These are phyloP conservation scores for Ceyx melanurus DNA, from an alignment of 2,113 vertebrate species.

Conservation along the genomic window DNA sequence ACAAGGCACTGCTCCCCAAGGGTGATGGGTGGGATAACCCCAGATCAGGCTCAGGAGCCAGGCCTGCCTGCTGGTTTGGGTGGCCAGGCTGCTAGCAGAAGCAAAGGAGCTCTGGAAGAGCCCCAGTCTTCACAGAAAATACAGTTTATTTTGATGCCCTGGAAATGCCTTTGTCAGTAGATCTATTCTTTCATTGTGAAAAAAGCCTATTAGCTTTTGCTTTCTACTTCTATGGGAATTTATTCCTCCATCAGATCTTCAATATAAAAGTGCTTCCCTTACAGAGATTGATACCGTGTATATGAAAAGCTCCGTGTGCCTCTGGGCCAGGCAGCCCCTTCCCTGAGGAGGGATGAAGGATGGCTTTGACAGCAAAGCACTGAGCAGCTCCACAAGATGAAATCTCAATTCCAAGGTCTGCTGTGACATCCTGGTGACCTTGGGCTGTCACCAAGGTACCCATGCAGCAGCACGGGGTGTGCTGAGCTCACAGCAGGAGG, in stretches of 20 bases:
- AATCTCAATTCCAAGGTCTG: constrained; percentile 49
- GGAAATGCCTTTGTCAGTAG: constrained; percentile 55
- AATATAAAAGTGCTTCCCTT: constrained; percentile 58
- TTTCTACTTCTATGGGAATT: constrained; percentile 62
- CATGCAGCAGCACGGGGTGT: fast-evolving
- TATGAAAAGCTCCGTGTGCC: not conserved
- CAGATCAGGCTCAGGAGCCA: fast-evolving
- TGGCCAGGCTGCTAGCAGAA: not conserved
- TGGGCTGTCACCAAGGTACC: not conserved
- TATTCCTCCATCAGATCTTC: constrained; percentile 65
- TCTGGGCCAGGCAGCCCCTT: not conserved
- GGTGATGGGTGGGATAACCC: not conserved
- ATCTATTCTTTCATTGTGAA: constrained; percentile 46
- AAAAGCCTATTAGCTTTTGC: constrained; percentile 49
- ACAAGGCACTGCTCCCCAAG: fast-evolving
- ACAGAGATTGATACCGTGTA: not conserved
- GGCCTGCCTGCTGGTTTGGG: not conserved
- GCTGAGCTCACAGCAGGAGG: not conserved
- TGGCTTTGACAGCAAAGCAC: constrained; percentile 39
- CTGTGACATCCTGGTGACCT: constrained; percentile 8
- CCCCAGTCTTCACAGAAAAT: not conserved
- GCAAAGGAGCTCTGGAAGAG: not conserved
- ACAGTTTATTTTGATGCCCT: constrained; percentile 44
- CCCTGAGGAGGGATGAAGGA: constrained; percentile 24
- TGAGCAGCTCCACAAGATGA: not conserved